A percentile compares a stretch with the other conserved stretches of the same genome.
Evolutionary conservation across 2,113 vertebrate species (phyloP).

Genomic region (Mola mola): DNA sequence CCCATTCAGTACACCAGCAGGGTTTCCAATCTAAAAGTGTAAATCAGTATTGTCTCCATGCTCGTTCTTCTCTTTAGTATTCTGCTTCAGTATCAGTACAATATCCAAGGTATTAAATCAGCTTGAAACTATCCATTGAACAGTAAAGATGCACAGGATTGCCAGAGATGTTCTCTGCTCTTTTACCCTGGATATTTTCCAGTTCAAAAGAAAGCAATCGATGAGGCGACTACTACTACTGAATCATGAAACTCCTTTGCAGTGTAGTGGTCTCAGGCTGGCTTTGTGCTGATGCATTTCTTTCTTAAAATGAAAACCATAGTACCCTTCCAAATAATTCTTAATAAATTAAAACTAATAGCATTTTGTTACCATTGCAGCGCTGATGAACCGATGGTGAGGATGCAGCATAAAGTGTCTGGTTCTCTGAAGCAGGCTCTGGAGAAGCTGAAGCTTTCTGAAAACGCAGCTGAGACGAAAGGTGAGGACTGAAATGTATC

Average conservation of each 20-base stretch:
- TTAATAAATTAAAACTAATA: neutral
- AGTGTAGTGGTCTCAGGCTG: neutral
- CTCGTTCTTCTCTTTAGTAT: neutral
- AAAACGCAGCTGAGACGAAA: constrained; percentile 81
- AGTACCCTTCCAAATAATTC: constrained; percentile 1
- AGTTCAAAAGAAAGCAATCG: constrained; percentile 22
- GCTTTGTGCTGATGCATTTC: neutral
- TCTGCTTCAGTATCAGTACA: neutral
- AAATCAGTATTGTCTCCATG: neutral
- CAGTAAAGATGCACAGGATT: neutral
- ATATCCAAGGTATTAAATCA: constrained; percentile 11
- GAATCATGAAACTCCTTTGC: constrained; percentile 9
- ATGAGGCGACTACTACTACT: constrained; percentile 18
- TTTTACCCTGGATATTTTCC: neutral
- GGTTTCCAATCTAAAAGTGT: neutral
- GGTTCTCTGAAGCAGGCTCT: constrained; percentile 93
- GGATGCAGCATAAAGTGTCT: constrained; percentile 90
- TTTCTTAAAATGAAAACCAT: neutral
- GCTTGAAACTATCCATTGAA: constrained; percentile 12
- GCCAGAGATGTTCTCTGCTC: neutral
- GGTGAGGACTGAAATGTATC: constrained; percentile 74
- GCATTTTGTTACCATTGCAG: constrained; percentile 68
- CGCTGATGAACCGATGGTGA: constrained; percentile 90
- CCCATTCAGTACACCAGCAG: neutral
- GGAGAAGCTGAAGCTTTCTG: constrained; percentile 88